Evolutionary conservation across 2,113 vertebrate species (phyloP), one percentile per base, ranked within the genome.

Genomic region (Paedocypris sp.): DNA sequence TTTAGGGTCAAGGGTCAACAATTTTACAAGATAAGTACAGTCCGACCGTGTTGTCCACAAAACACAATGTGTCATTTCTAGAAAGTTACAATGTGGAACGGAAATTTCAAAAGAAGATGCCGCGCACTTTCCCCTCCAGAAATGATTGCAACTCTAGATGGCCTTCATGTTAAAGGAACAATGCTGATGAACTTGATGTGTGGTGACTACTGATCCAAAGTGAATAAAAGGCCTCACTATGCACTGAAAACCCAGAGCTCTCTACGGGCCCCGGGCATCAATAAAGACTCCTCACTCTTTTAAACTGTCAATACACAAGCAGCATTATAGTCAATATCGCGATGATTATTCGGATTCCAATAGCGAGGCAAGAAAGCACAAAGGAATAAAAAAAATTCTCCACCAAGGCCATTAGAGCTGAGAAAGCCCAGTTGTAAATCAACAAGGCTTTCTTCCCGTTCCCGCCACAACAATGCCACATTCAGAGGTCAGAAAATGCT

Each of bases 161-260:
- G 82, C 79, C 77, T 81, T 80, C 73, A 75, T 82, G 75, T 77
- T 75, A 75, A 75, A 73, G 60, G 73, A 83, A 80, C 81, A 84
- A 83, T 83, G 77, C 73, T 72, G 78, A 57, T 77, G 81, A 80
- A 77, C 71, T 79, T 81, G 81, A 85, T 83, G 80, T 79, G 72
- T 76, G 74, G 69, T 75, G 79, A 83, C 82, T 83, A 82, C 79
- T 80, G 79, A 80, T 82, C 77, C 77, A 84, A 79, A 79, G 74
- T 73, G 80, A 84, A 82, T 80, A 82, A 81, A 82, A 76, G 75
- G 74, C 77, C 75, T 72, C 76, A 76, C 79, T 83, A 79, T 83
- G 75, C 73, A 65, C 72, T 43, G 60, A 69, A 74, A 75, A 79
- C 69, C 74, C 78, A 64, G 70, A 41, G 42, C 5, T 25, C 66